phyloP scores from a whole-genome alignment of 2,113 vertebrate species.

The Shinisaurus crocodilurus region DNA sequence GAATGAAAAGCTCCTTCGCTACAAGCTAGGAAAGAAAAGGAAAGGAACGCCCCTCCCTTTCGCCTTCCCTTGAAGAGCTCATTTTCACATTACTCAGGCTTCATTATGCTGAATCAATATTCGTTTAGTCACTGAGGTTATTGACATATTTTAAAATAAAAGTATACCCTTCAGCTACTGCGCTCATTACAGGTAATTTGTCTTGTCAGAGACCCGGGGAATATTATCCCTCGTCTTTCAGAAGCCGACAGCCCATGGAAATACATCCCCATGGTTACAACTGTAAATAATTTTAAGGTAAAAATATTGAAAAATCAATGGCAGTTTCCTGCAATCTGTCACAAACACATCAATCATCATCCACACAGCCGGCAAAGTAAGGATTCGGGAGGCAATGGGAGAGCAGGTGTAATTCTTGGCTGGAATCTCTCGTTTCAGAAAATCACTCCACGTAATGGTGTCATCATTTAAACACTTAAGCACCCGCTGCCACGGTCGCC shows the following conservation, averaged over 20 bases:
- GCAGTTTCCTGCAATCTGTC: constrained; percentile 97
- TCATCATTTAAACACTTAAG: constrained; percentile 98
- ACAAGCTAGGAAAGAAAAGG: constrained; percentile 76
- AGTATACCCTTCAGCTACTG: constrained; percentile 93
- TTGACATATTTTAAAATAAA: constrained; percentile 98
- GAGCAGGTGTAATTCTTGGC: constrained; percentile 89
- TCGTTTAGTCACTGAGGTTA: constrained; percentile 95
- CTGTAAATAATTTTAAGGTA: constrained; percentile 98
- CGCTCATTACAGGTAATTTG: constrained; percentile 95
- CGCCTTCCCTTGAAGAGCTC: constrained; percentile 84
- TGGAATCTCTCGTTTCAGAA: constrained; percentile 93
- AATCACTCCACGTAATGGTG: constrained; percentile 95
- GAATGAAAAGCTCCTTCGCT: constrained; percentile 76
- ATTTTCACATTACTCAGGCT: constrained; percentile 93
- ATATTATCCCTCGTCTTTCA: constrained; percentile 90
- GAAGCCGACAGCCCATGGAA: constrained; percentile 88
- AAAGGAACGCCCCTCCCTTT: constrained; percentile 69
- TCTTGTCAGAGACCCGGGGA: constrained; percentile 90
- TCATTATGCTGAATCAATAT: constrained; percentile 99
- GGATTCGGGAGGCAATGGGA: constrained; percentile 80
- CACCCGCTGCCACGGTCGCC: constrained; percentile 82
- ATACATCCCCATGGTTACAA: constrained; percentile 90
- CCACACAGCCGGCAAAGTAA: constrained; percentile 82
- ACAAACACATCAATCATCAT: constrained; percentile 98
- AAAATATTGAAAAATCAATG: constrained; percentile 99